A percentile compares a stretch with the other conserved stretches of the same genome.
Evolutionary conservation across 1,140 invertebrate genomes (phyloP).

Genomic region (Brachionus asplanchnoidis): DNA sequence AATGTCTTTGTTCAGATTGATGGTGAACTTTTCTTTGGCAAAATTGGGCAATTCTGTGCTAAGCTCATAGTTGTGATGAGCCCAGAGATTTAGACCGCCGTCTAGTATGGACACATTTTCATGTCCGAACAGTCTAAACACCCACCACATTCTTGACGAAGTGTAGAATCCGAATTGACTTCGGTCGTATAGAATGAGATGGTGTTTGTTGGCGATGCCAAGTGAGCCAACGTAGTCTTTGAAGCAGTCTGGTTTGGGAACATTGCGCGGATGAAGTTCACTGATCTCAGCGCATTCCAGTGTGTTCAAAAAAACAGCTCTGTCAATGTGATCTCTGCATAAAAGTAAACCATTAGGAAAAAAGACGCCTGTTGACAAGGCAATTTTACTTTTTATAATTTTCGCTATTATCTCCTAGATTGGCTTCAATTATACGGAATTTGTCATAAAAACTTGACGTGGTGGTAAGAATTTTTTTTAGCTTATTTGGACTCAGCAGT

Average conservation of each 20-base stretch:
- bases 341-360: background rate
- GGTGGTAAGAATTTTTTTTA: background rate
- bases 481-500: background rate
- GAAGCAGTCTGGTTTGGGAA: conserved; percentile 45
- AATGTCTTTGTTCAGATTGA: background rate
- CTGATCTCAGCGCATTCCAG: conserved; percentile 44
- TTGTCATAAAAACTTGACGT: background rate
- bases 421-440: background rate
- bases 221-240: conserved; percentile 43
- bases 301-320: conserved; percentile 45
- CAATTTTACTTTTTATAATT: conserved; percentile 21
- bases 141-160: conserved; percentile 46
- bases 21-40: background rate
- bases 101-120: conserved; percentile 45
- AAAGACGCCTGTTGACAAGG: background rate
- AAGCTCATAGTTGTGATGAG: background rate
- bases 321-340: conserved; percentile 45
- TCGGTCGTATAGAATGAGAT: conserved; percentile 46
- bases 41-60: background rate
- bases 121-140: conserved; percentile 44
- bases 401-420: conserved; percentile 16
- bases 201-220: conserved; percentile 44
- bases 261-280: conserved; percentile 45
- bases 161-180: conserved; percentile 44
- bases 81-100: conserved; percentile 46